Evolutionary conservation across 2,797 vertebrate species (phyloP).

Genomic region (Arctocebus calabarensis): DNA sequence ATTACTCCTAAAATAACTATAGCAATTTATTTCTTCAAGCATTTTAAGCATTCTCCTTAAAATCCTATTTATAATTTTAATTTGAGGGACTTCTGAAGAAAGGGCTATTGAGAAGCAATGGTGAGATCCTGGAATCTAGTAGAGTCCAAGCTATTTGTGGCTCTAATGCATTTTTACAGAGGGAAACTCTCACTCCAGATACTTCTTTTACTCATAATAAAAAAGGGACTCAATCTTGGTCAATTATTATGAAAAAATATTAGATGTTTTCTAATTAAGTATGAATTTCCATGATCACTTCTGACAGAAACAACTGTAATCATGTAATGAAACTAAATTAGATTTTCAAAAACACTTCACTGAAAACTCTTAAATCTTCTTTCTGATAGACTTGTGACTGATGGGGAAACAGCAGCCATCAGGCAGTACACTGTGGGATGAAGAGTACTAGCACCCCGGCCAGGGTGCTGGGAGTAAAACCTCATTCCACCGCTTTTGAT

Average conservation of each 20-base stretch:
- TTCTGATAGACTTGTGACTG: not conserved
- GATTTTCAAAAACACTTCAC: not conserved
- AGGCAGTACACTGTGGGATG: not conserved
- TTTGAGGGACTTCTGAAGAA: not conserved
- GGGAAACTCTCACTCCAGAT: not conserved
- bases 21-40: not conserved
- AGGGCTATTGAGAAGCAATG: not conserved
- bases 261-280: not conserved
- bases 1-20: not conserved
- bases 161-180: not conserved
- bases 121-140: not conserved
- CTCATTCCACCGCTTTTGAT: not conserved
- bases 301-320: not conserved
- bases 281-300: not conserved
- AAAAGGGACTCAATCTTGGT: not conserved
- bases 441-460: not conserved
- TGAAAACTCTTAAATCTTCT: not conserved
- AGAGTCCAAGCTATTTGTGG: not conserved
- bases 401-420: not conserved
- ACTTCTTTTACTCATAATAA: not conserved
- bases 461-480: not conserved
- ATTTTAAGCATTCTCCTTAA: not conserved
- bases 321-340: constrained; percentile 14
- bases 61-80: not conserved
- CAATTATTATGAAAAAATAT: not conserved